Percentiles rank a stretch among this genome's conserved stretches.
These are phyloP conservation scores for Escarpia spicata DNA, from an alignment of 2,888 invertebrate species.

Conservation along the genomic window DNA sequence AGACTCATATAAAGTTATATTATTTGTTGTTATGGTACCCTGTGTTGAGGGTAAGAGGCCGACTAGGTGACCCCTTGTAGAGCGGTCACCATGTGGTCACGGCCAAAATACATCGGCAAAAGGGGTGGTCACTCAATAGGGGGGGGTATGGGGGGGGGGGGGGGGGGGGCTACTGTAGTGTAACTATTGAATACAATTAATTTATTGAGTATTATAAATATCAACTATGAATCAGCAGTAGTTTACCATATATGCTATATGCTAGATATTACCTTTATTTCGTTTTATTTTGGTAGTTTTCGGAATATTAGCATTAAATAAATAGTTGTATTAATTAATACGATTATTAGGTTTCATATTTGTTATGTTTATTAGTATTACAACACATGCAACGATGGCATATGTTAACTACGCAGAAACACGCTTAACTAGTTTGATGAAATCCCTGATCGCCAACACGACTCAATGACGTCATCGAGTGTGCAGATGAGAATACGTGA, in stretches of 20 bases:
- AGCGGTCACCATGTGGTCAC: no score
- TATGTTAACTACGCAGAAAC: background rate
- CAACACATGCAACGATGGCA: background rate
- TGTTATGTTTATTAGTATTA: background rate
- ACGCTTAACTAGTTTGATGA: background rate
- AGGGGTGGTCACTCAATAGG: no score
- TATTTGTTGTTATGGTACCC: no score
- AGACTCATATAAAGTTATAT: no score
- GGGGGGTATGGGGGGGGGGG: no score
- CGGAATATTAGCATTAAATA: background rate
- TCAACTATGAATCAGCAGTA: background rate
- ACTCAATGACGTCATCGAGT: background rate
- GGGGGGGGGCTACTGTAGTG: no score
- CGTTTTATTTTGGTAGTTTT: background rate
- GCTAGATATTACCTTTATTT: background rate
- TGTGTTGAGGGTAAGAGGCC: no score
- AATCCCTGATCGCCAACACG: background rate
- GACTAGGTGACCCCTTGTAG: no score
- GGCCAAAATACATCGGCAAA: no score
- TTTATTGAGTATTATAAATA: background rate
- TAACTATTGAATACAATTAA: no score
- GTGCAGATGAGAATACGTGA: background rate
- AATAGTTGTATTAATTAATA: background rate
- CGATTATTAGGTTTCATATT: background rate
- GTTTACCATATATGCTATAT: background rate